Percentiles rank a stretch among this genome's conserved stretches.
phyloP scores from a whole-genome alignment of 1,140 invertebrate species.

The Cherax destructor region DNA sequence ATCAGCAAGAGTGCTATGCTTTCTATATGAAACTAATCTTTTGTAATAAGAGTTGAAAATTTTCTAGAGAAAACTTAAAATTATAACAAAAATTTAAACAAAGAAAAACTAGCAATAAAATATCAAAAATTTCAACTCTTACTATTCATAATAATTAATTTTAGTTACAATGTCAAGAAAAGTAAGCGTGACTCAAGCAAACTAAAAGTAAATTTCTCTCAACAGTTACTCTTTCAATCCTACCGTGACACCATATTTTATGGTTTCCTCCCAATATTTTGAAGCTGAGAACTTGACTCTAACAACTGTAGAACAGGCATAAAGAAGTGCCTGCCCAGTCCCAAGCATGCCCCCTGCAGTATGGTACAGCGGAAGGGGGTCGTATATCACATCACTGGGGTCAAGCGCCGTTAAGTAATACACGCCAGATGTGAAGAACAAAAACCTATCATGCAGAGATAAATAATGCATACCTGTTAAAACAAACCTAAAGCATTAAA shows the following conservation, averaged over 20 bases:
- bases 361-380: slow-evolving; percentile 94
- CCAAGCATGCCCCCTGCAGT: slow-evolving; percentile 93
- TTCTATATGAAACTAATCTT: background rate
- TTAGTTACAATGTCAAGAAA: background rate
- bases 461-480: slow-evolving; percentile 21
- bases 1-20: background rate
- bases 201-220: background rate
- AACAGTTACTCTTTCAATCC: slow-evolving; percentile 5
- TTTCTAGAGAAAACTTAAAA: background rate
- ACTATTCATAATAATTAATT: background rate
- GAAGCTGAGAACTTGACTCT: slow-evolving; percentile 96
- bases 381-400: slow-evolving; percentile 87
- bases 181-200: background rate
- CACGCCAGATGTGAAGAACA: slow-evolving; percentile 42
- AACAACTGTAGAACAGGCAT: slow-evolving; percentile 90
- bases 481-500: slow-evolving; percentile 14
- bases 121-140: background rate
- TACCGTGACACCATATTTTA: slow-evolving; percentile 96
- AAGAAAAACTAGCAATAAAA: background rate
- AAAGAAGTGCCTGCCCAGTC: slow-evolving; percentile 88
- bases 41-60: background rate
- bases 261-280: slow-evolving; percentile 94
- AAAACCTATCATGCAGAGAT: slow-evolving; percentile 22
- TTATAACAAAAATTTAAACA: background rate
- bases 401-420: slow-evolving; percentile 77